Evolutionary conservation across 2,797 vertebrate genomes (phyloP), one percentile per base, ranked within the genome.

Genomic region (Paratrypauchen microcephalus): DNA sequence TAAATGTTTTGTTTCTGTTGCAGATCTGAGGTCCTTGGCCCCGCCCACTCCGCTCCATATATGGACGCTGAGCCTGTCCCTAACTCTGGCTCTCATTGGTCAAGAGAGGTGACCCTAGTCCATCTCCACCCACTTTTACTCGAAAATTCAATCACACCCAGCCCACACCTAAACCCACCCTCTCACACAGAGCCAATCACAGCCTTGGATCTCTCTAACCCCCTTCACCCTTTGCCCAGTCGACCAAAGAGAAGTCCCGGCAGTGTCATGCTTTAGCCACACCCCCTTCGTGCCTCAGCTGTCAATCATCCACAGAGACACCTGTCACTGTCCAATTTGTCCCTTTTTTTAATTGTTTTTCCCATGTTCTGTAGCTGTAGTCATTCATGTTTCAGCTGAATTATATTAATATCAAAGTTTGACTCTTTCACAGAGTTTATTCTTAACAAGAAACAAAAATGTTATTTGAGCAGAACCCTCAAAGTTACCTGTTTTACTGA

Each of bases 41-140:
- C 92, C 87, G 32, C 83, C 90, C 71, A 86, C 93, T 63, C 92
- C 91, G 39, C 83, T 86, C n/a, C 95, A 95, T 94, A 94, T 95
- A 95, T 95, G 94, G 95, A 94, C 95, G 87, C 91, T 95, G 74
- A 92, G 92, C 28, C 50, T 96, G 86, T 89, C 92, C 85, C 88
- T 97, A 84, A 94, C 94, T 87, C 83, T 97, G 88, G 94, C 93
- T 89, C 88, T 97, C 91, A 92, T 95, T 92, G 95, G 94, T 91
- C 93, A 89, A 92, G 94, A 92, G 88, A 98, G 97, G 96, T 99
- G 97, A 99, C 96, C 96, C 95, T 92, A 83, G 71, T 89, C 89
- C 84, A 89, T 87, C 58, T 80, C 66, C 79, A 16, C 16, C 57
- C 58, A 60, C 28, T 32, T 60, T 60, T 19, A 41, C n/a, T 13